Percentiles rank a stretch among this genome's conserved stretches.
These are phyloP conservation scores for Drosophila subsilvestris DNA, from an alignment of 2,888 invertebrate species.

Conservation along the genomic window DNA sequence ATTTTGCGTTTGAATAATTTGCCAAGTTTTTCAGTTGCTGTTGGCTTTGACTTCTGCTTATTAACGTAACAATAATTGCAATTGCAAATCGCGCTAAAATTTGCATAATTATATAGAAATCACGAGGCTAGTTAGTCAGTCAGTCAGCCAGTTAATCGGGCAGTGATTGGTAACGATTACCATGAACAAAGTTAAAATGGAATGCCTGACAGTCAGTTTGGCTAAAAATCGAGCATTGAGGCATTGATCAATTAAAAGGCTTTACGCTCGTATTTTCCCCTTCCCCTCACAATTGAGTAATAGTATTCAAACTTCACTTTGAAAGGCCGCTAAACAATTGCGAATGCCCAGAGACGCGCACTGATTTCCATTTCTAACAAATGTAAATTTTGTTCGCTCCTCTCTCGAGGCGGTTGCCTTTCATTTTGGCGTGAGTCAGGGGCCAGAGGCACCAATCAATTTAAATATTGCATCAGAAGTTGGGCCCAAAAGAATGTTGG, in stretches of 20 bases:
- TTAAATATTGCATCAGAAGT: slow-evolving; percentile 36
- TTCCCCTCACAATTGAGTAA: background rate
- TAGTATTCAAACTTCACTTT: background rate
- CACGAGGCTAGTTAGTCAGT: slow-evolving; percentile 70
- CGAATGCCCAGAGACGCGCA: slow-evolving; percentile 8
- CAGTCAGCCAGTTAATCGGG: slow-evolving; percentile 38
- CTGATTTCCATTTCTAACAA: slow-evolving; percentile 31
- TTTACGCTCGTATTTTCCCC: slow-evolving; percentile 6
- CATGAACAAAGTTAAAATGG: slow-evolving; percentile 35
- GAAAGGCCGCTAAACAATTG: slow-evolving; percentile 2
- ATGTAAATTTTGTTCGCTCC: slow-evolving; percentile 29
- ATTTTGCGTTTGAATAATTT: slow-evolving; percentile 77
- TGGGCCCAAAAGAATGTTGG: slow-evolving; percentile 38
- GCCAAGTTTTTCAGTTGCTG: slow-evolving; percentile 46
- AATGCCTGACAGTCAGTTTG: slow-evolving; percentile 17
- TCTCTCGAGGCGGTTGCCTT: slow-evolving; percentile 8
- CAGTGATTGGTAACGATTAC: slow-evolving; percentile 35
- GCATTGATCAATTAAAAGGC: slow-evolving; percentile 3
- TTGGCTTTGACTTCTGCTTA: slow-evolving; percentile 54
- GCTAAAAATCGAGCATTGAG: slow-evolving; percentile 33
- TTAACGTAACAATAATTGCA: slow-evolving; percentile 75
- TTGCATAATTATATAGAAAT: slow-evolving; percentile 80
- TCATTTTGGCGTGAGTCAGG: slow-evolving; percentile 24
- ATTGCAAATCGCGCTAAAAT: slow-evolving; percentile 51
- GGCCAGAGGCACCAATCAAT: slow-evolving; percentile 19